phyloP scores from a whole-genome alignment of 92 coral and sea anemone species.

The Porites divaricata region DNA sequence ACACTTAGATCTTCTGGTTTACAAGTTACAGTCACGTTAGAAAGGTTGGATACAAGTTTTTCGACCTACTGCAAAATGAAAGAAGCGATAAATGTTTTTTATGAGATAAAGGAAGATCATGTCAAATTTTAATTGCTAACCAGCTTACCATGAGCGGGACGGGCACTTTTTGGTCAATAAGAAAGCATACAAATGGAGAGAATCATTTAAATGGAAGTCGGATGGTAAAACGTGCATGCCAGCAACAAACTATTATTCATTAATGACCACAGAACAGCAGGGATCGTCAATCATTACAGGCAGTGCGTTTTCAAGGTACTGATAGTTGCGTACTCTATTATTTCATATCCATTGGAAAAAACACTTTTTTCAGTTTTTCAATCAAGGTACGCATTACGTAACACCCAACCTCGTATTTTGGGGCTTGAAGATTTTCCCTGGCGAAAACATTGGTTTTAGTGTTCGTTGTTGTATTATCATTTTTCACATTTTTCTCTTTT shows the following conservation, averaged over 20 bases:
- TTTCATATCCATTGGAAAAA: background rate
- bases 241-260: too few species aligned
- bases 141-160: too few species aligned
- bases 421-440: background rate
- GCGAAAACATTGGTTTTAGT: background rate
- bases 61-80: conserved; percentile 13
- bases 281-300: too few species aligned
- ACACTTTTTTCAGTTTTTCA: background rate
- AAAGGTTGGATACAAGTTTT: conserved; percentile 25
- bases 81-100: background rate
- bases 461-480: background rate
- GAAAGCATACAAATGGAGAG: too few species aligned
- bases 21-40: conserved; percentile 49
- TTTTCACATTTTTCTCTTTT: conserved; percentile 1
- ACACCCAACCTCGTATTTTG: conserved; percentile 24
- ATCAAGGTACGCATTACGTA: background rate
- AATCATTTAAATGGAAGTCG: too few species aligned
- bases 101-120: background rate
- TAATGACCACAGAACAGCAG: too few species aligned
- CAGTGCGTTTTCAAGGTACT: too few species aligned
- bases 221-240: too few species aligned
- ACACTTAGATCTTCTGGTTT: conserved; percentile 28
- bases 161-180: too few species aligned
- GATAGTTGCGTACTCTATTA: too few species aligned
- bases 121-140: too few species aligned